Evolutionary conservation across 2,113 vertebrate genomes (phyloP).

Genomic region (Corapipo altera): DNA sequence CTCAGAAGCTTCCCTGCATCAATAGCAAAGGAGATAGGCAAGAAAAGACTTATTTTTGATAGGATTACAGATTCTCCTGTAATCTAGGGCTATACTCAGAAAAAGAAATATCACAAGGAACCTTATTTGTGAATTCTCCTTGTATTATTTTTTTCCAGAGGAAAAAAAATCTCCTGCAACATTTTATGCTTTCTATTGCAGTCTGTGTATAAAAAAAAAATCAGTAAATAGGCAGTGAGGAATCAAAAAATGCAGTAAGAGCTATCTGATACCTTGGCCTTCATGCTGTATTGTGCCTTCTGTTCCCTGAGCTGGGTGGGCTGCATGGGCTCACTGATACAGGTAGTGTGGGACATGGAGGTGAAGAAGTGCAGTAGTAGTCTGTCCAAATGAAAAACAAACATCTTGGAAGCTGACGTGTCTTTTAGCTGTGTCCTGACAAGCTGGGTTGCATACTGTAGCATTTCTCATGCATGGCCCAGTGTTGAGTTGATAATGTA

Average conservation of each 20-base stretch:
- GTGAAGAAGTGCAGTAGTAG: accelerated
- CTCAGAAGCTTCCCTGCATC: not conserved
- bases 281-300: not conserved
- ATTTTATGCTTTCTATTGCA: not conserved
- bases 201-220: not conserved
- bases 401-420: not conserved
- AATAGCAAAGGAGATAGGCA: not conserved
- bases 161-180: not conserved
- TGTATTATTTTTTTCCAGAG: not conserved
- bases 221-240: not conserved
- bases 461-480: not conserved
- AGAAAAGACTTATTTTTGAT: not conserved
- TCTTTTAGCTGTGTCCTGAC: not conserved
- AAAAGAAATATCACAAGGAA: not conserved
- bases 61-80: not conserved
- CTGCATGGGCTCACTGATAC: accelerated
- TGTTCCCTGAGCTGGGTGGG: not conserved
- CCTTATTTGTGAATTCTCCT: not conserved
- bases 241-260: not conserved
- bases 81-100: not conserved
- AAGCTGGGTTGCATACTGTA: accelerated
- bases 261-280: not conserved
- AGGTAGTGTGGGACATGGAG: no score
- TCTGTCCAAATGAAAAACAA: not conserved
- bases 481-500: not conserved